Base-by-base conservation (phyloP, 2,888 invertebrate genomes). In the Heliconius ethilla region DNA sequence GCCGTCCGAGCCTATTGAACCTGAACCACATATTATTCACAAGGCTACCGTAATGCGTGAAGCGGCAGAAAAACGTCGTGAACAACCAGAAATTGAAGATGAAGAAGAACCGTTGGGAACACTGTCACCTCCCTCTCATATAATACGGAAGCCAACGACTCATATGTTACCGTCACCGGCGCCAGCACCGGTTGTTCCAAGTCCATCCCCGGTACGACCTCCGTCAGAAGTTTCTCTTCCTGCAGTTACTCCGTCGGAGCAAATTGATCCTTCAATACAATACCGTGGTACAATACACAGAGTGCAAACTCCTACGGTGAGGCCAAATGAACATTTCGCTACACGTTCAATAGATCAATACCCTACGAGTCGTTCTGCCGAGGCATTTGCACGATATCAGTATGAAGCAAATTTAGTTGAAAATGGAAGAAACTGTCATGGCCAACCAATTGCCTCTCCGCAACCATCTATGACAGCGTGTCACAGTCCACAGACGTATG, bases 21-120 rank as follows among this genome's bases (percentile, higher is more conserved):
- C 95, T 4, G 94, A 95, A 83, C 92, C 95, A 27, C 95, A 95
- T 82, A 94, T 95, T 78, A 95, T 95, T 69, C 95, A 95, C 82
- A 95, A 95, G 83, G 95, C 95, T 51, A 95, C 95, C 7, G 95
- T 95, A 22, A 95, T 95, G 95, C 91, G 94, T 15, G 95, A 95
- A 82, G 95, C 95, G 63, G 93, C 93, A 37, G 93, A 94, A 82
- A 93, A 94, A 82, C 88, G 94, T 45, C 91, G 93, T 15, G 93
- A 93, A 81, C 89, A 89, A 79, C 92, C 92, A 0, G 93, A 94
- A 69, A 89, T 90, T 22, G 94, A 94, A 72, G 92, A 94, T 80
- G 94, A 93, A 51, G 93, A 93, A 81, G 94, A 94, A 66, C 83
- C 89, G 1, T 86, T 84, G 33, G 92, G 88, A 65, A 90, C 91